A percentile compares a stretch with the other conserved stretches of the same genome.
These are phyloP conservation scores for Paramisgurnus dabryanus DNA, from an alignment of 2,113 vertebrate species.

Conservation along the genomic window DNA sequence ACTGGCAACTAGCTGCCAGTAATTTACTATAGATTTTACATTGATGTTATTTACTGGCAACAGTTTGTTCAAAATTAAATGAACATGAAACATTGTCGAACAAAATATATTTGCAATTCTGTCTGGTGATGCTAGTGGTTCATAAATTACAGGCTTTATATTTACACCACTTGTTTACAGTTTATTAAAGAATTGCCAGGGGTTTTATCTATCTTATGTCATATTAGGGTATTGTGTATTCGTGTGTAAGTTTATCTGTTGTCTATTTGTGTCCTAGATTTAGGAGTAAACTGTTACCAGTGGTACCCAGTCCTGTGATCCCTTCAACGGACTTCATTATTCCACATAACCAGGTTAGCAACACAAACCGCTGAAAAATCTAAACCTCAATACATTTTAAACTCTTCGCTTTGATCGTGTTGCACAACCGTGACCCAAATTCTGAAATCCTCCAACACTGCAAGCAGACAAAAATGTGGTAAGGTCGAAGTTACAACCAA, in stretches of 20 bases:
- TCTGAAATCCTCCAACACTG: not conserved
- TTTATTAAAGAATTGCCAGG: not conserved
- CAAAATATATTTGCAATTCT: too few relatives aligned
- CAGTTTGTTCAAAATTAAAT: too few relatives aligned
- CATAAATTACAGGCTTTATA: too few relatives aligned
- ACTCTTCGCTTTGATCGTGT: not conserved
- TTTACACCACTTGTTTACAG: not conserved
- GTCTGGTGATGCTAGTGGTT: too few relatives aligned
- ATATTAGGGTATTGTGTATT: not conserved
- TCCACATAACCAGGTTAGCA: conserved; percentile 41
- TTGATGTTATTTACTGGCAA: too few relatives aligned
- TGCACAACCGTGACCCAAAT: not conserved
- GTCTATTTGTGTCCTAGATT: conserved; percentile 30
- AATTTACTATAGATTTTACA: too few relatives aligned
- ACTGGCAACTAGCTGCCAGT: too few relatives aligned
- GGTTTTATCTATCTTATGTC: too few relatives aligned
- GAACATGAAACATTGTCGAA: too few relatives aligned
- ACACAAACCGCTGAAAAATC: not conserved
- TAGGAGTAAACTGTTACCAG: conserved; percentile 41
- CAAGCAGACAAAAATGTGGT: not conserved
- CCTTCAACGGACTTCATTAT: not conserved
- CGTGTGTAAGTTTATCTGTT: not conserved
- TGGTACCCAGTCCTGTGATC: conserved; percentile 51
- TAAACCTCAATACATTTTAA: not conserved
- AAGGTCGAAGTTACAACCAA: not conserved